These are phyloP conservation scores for Caenorhabditis sp. DNA, from an alignment of 2,888 invertebrate genomes.

Conservation along the genomic window DNA sequence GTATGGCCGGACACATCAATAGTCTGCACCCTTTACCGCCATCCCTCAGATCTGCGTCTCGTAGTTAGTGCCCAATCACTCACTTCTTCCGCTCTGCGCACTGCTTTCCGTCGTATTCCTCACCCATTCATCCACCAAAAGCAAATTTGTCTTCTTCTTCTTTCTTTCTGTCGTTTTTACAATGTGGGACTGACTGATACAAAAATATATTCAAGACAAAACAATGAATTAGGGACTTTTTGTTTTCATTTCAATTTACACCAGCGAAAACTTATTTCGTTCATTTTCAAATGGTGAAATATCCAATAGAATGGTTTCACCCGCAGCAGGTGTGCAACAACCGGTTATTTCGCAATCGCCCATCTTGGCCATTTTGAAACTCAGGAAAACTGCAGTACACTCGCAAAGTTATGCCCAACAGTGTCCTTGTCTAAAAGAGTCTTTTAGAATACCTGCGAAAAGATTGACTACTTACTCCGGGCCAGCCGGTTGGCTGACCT, in stretches of 20 bases:
- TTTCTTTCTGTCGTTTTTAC: neutral
- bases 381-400: neutral
- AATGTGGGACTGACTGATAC: constrained; percentile 2
- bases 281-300: too few relatives aligned
- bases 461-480: constrained; percentile 14
- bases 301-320: neutral
- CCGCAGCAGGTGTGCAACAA: neutral
- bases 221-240: too few relatives aligned
- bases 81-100: constrained; percentile 46
- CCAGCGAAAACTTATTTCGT: too few relatives aligned
- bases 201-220: neutral
- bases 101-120: constrained; percentile 28
- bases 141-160: constrained; percentile 15
- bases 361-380: neutral
- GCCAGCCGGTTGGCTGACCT: constrained; percentile 29
- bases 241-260: too few relatives aligned
- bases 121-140: constrained; percentile 30
- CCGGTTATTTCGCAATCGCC: neutral
- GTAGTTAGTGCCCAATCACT: constrained; percentile 13
- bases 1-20: constrained; percentile 8
- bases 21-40: constrained; percentile 20
- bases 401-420: neutral
- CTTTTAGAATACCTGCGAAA: neutral
- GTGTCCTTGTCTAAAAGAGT: neutral
- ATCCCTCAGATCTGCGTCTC: neutral